Evolutionary conservation across 2,888 invertebrate genomes (phyloP).

Genomic region (Maniola hyperantus): DNA sequence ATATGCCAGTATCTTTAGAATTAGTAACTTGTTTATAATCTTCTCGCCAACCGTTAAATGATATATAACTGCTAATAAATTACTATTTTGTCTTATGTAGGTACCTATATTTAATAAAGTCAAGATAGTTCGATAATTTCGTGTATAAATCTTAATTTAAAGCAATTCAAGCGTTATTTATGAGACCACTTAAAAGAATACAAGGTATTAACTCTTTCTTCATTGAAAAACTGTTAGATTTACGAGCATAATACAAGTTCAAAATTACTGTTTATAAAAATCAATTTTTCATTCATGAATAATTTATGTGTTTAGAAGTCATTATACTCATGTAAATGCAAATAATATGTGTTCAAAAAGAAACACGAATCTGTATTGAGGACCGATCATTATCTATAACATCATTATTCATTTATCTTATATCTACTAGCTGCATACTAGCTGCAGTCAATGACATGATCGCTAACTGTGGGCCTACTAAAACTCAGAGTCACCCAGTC

Average conservation of each 20-base stretch:
- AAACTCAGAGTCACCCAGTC: no score
- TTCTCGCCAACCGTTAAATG: not conserved
- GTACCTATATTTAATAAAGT: not conserved
- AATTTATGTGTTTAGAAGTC: conserved; percentile 35
- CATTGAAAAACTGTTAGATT: conserved; percentile 9
- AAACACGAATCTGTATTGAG: conserved; percentile 19
- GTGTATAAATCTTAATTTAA: conserved; percentile 2
- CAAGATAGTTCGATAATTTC: not conserved
- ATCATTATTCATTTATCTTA: conserved; percentile 17
- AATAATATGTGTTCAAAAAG: conserved; percentile 29
- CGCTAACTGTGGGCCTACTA: no score
- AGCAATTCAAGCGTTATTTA: conserved; percentile 1
- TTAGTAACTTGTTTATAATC: no score
- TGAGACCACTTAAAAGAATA: conserved; percentile 2
- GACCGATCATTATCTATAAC: conserved; percentile 13
- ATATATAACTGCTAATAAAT: not conserved
- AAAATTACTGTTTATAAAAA: conserved; percentile 15
- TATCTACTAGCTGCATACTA: not conserved
- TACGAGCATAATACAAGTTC: conserved; percentile 8
- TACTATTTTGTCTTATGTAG: not conserved
- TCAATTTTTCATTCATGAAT: conserved; percentile 26
- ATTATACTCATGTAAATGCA: conserved; percentile 37
- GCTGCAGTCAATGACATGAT: not conserved
- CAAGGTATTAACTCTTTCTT: not conserved
- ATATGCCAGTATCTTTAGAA: no score